A percentile compares a stretch with the other conserved stretches of the same genome.
phyloP scores from a whole-genome alignment of 2,888 invertebrate genomes.

The Stegana nigrithorax region DNA sequence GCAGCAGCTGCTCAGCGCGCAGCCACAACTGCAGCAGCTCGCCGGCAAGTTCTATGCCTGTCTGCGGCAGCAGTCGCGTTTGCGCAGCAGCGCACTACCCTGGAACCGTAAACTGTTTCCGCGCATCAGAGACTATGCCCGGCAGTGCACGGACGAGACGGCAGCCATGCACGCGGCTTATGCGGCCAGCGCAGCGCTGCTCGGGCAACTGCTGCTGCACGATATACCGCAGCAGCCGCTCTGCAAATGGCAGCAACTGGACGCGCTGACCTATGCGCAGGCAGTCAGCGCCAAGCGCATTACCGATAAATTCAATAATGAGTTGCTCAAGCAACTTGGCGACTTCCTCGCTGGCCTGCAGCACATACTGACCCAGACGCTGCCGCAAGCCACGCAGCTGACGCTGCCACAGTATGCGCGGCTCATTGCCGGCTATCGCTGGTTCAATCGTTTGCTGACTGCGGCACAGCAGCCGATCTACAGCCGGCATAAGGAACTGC shows the following conservation, averaged over 20 bases:
- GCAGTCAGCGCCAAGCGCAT: constrained; percentile 48
- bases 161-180: constrained; percentile 33
- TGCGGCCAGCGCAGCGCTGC: constrained; percentile 53
- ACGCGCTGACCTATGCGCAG: constrained; percentile 64
- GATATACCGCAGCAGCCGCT: constrained; percentile 39
- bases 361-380: constrained; percentile 36
- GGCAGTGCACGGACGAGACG: constrained; percentile 1
- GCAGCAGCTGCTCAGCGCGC: constrained; percentile 35
- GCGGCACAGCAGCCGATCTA: constrained; percentile 54
- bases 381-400: constrained; percentile 43
- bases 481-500: constrained; percentile 61
- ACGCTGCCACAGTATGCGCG: constrained; percentile 46
- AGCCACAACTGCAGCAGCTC: constrained; percentile 34
- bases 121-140: constrained; percentile 62
- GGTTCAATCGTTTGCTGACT: constrained; percentile 62
- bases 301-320: constrained; percentile 59
- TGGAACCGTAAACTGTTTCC: constrained; percentile 65
- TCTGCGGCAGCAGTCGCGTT: too few relatives aligned
- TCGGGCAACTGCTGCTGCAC: constrained; percentile 46
- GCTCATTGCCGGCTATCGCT: constrained; percentile 53
- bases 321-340: constrained; percentile 51
- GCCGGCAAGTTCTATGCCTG: constrained; percentile 30
- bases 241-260: constrained; percentile 46
- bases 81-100: constrained; percentile 59
- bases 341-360: constrained; percentile 46